Evolutionary conservation across 2,113 vertebrate genomes (phyloP), one percentile per base, ranked within the genome.

Genomic region (Cheilinus undulatus): DNA sequence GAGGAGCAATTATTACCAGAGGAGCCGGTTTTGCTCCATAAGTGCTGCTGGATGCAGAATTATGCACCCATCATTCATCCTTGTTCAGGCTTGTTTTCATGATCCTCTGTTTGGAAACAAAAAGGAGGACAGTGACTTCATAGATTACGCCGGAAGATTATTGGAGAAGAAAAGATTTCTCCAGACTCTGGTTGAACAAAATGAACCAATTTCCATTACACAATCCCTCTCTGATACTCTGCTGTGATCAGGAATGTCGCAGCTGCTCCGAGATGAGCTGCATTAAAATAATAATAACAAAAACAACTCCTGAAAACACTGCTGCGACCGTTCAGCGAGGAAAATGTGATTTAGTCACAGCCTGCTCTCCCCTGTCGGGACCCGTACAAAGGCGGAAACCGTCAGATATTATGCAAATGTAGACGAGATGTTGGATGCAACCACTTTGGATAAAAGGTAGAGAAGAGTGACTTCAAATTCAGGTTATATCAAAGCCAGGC

Each of bases 321-420:
- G 61, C 76, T 53, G 82, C 53, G 82, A 65, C 68, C 65, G 46
- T 38, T 72, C 51, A 3, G 64, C 11, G 53, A 69, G 78, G 71
- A 78, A 76, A 86, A 80, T 63, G 50, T 7, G 70, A 87, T 63
- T 80, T 82, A 64, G 82, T 85, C 75, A 72, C 76, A 74, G 73
- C 40, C 72, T 73, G 63, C 75, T 54, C 49, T 50, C 45, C 52
- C 49, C 61, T 80, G 69, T 80, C 14, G 46, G 73, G 78, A 88
- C 68, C 57, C 42, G 46, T 11, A 64, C 74, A 83, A 70, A 85
- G 69, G 54, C 48, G 17, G 52, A 52, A 60, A 68, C 58, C 79
- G 52, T 26, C 48, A 79, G 80, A 66, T 82, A 77, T 86, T 89
- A 87, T 88, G 78, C 84, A 91, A 87, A 82, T 74, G 50, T 42